Evolutionary conservation across 2,113 vertebrate species (phyloP).

Genomic region (Phylloscopus trochilus): DNA sequence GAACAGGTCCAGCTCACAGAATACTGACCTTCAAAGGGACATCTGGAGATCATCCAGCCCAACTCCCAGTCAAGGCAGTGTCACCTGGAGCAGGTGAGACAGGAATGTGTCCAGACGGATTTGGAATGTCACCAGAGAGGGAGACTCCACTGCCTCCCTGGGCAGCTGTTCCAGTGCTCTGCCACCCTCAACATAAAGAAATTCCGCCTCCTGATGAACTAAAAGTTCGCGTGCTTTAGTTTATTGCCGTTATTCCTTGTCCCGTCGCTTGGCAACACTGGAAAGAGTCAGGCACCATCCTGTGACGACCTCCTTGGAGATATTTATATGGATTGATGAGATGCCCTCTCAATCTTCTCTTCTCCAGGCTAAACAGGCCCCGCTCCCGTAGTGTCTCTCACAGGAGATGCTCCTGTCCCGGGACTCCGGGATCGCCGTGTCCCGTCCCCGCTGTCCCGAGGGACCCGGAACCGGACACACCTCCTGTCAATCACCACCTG

Average conservation of each 20-base stretch:
- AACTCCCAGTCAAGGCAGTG: not conserved
- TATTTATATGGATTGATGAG: too few species aligned
- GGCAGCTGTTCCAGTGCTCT: not conserved
- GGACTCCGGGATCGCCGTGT: accelerated
- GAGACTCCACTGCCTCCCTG: not conserved
- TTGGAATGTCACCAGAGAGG: not conserved
- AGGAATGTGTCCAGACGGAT: not conserved
- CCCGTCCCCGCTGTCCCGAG: accelerated
- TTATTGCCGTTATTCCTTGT: not conserved
- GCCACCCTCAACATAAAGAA: not conserved
- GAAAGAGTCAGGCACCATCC: not conserved
- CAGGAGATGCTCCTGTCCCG: accelerated
- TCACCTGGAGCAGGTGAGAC: not conserved
- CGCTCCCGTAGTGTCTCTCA: accelerated
- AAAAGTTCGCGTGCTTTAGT: not conserved
- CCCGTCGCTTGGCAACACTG: not conserved
- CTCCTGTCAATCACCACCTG: not conserved
- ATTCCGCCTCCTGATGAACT: not conserved
- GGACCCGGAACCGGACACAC: not conserved
- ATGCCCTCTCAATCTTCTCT: too few species aligned
- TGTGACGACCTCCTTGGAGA: not conserved
- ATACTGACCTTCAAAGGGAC: not conserved
- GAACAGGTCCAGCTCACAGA: not conserved
- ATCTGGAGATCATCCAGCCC: not conserved
- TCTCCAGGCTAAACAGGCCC: accelerated